Evolutionary conservation across 2,888 invertebrate genomes (phyloP).

Genomic region (Mythimna albipuncta): DNA sequence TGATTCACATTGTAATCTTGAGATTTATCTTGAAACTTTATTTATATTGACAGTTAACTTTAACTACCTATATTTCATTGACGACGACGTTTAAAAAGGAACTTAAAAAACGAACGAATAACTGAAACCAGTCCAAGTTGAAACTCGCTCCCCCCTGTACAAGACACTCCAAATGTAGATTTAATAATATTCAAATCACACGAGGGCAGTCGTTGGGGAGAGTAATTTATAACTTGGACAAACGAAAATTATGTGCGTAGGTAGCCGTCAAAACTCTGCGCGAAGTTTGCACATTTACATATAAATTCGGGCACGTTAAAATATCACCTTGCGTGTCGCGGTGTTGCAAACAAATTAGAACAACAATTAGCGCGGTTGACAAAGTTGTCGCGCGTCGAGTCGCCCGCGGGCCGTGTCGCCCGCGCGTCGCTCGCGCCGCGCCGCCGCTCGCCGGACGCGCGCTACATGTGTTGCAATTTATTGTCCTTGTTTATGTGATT

Average conservation of each 20-base stretch:
- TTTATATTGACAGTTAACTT: too few relatives aligned
- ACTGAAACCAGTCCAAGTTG: constrained; percentile 61
- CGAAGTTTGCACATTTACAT: constrained; percentile 87
- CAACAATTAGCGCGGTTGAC: constrained; percentile 82
- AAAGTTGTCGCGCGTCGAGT: constrained; percentile 67
- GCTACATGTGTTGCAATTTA: constrained; percentile 53
- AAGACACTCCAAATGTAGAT: constrained; percentile 79
- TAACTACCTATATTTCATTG: too few relatives aligned
- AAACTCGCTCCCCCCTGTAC: constrained; percentile 59
- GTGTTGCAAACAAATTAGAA: constrained; percentile 83
- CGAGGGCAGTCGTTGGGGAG: constrained; percentile 68
- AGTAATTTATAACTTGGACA: constrained; percentile 83
- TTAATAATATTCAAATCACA: constrained; percentile 81
- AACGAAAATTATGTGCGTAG: constrained; percentile 84
- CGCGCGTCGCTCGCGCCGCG: constrained; percentile 45
- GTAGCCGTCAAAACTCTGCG: constrained; percentile 77
- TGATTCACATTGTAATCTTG: too few relatives aligned
- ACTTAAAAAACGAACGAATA: constrained; percentile 34
- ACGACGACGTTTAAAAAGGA: not conserved
- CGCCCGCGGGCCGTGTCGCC: constrained; percentile 4
- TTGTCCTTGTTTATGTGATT: constrained; percentile 66
- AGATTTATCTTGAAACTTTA: too few relatives aligned
- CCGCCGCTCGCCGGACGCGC: constrained; percentile 5
- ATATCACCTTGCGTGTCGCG: constrained; percentile 82
- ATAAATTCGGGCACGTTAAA: constrained; percentile 84